These are phyloP conservation scores for Chaenogobius annularis DNA, from an alignment of 2,113 vertebrate genomes.

Conservation along the genomic window DNA sequence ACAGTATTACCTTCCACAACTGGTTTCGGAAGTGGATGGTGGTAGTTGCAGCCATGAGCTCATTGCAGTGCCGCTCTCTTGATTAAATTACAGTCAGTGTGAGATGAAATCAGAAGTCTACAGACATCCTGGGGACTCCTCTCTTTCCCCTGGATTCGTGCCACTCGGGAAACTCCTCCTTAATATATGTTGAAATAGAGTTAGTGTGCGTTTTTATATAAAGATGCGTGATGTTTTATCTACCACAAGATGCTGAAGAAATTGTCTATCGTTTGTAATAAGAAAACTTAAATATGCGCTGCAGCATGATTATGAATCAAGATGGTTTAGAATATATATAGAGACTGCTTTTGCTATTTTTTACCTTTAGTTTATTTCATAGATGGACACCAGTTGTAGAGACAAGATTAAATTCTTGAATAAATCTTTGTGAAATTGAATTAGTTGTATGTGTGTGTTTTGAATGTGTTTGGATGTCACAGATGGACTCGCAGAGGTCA, in stretches of 20 bases:
- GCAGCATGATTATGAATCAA: too few relatives aligned
- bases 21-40: conserved; percentile 12
- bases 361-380: not conserved
- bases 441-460: conserved; percentile 22
- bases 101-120: conserved; percentile 52
- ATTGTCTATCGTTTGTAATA: too few relatives aligned
- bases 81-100: conserved; percentile 51
- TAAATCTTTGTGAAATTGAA: not conserved
- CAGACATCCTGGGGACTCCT: too few relatives aligned
- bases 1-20: not conserved
- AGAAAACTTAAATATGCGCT: too few relatives aligned
- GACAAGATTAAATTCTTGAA: not conserved
- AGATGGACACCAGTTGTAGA: not conserved
- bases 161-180: not conserved
- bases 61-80: conserved; percentile 43
- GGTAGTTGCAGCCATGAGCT: conserved; percentile 39
- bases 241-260: too few relatives aligned
- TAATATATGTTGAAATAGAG: not conserved
- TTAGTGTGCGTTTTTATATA: too few relatives aligned
- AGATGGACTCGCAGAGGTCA: conserved; percentile 91
- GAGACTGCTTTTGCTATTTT: too few relatives aligned
- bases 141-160: not conserved
- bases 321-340: too few relatives aligned
- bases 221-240: too few relatives aligned
- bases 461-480: not conserved